Conservation (phyloP, 2,888 invertebrate genomes). For the Druceiella hillmani region DNA sequence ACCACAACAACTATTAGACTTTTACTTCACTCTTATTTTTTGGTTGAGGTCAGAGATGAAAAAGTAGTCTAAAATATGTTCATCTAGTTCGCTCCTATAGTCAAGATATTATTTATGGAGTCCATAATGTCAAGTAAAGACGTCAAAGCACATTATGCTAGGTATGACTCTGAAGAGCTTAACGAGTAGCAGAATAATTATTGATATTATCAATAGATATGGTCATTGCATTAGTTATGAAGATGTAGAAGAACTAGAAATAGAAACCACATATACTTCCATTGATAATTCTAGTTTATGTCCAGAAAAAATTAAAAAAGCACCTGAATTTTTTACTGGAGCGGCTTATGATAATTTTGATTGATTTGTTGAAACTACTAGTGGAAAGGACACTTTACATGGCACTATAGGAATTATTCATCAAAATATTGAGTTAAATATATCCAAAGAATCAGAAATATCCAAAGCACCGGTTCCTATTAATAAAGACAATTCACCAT, state of each 20-base stretch:
- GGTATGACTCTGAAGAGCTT: conserved; percentile 6
- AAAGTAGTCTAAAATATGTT: conserved; percentile 17
- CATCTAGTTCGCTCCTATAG: conserved; percentile 16
- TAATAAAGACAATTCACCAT: too few species aligned
- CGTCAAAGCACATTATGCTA: too few species aligned
- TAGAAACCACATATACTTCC: conserved; percentile 1
- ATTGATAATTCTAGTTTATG: conserved; percentile 9
- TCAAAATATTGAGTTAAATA: too few species aligned
- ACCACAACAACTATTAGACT: conserved; percentile 18
- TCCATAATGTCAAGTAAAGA: too few species aligned
- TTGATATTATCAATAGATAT: conserved; percentile 6
- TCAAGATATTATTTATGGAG: conserved; percentile 7
- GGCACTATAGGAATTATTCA: too few species aligned
- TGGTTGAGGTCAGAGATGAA: conserved; percentile 19
- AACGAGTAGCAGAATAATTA: conserved; percentile 11
- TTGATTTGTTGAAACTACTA: too few species aligned
- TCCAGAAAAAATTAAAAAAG: too few species aligned
- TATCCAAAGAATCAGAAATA: too few species aligned
- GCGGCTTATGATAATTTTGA: too few species aligned
- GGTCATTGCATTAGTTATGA: conserved; percentile 1
- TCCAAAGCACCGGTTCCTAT: too few species aligned
- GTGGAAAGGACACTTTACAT: too few species aligned
- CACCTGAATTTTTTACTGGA: too few species aligned
- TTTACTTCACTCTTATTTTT: conserved; percentile 19
- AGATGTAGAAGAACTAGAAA: neutral